Base-by-base conservation (phyloP, 2,888 invertebrate species). In the Xylota sylvarum region DNA sequence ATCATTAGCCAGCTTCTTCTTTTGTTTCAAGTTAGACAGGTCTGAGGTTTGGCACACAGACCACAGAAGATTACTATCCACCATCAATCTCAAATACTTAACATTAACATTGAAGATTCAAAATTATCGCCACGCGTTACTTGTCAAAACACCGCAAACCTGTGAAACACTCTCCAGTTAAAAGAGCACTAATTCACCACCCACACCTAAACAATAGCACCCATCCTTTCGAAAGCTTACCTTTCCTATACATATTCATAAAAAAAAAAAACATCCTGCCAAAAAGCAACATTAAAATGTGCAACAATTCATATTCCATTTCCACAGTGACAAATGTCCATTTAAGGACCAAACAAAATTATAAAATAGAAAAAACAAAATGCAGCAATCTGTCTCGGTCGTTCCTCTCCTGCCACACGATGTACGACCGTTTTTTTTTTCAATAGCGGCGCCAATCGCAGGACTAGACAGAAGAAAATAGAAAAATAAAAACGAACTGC, bases 301-400 rank as follows among this genome's bases (percentile, higher is more conserved):
- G 65, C 84, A 85, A 76, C 81, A 77, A 72, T 72, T 73, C 70
- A 72, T 76, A 32, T 56, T 37, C 46, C 52, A 48, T n/a, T 62
- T 27, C 52, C 58, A 81, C n/a, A 81, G 76, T 81, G 86, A 78
- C 73, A 82, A 86, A 82, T 86, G 64, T 72, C 86, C 73, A 86
- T 82, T 86, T 82, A 86, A 35, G 35, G 50, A 64, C 23, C 55
- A 70, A 43, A 23, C 23, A 52, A 60, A 35, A 27, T 14, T 55
- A 55, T 55, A 32, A 58, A 64, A 23, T 23, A 23, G 3, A 23
- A 23, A 23, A 30, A 37, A 6, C n/a, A 64, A 23, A 23, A 23
- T 40, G 58, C 56, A 62, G 67, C 67, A 82, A 78, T 82, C 77
- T 78, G 77, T 82, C 81, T 62, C 72, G 73, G 65, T 78, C 62